Conservation (phyloP, 92 coral and sea anemone species). For the Phenganax stokvisi region DNA sequence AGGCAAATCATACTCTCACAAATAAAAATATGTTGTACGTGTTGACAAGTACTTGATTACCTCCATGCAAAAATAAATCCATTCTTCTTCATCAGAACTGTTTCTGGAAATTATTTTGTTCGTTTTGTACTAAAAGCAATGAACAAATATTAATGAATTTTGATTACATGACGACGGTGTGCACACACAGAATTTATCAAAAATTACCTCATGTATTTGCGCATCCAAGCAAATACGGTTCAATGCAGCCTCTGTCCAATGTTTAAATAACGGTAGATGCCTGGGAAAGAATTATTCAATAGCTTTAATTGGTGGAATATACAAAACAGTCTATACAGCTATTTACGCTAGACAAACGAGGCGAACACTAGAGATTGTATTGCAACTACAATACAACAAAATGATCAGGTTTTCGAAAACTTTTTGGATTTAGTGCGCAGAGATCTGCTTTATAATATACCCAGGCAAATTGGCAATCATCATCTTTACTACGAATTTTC, state of each 20-base stretch:
- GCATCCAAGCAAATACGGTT: constrained; percentile 86
- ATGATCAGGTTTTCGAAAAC: too few species aligned
- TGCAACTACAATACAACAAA: too few species aligned
- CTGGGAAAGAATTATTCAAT: constrained; percentile 33
- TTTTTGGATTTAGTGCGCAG: too few species aligned
- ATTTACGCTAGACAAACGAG: too few species aligned
- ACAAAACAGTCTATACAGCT: too few species aligned
- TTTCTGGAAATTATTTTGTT: constrained; percentile 77
- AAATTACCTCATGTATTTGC: constrained; percentile 76
- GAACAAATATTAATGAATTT: neutral
- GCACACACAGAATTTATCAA: neutral
- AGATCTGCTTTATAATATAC: too few species aligned
- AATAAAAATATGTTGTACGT: too few species aligned
- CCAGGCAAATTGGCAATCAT: too few species aligned
- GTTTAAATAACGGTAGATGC: constrained; percentile 60
- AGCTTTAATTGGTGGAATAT: too few species aligned
- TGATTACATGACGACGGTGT: neutral
- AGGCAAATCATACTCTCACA: neutral
- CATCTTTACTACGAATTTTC: too few species aligned
- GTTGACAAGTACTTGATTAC: constrained; percentile 31
- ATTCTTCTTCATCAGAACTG: constrained; percentile 68
- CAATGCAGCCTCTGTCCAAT: constrained; percentile 75
- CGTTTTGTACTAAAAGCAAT: constrained; percentile 62
- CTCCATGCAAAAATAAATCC: constrained; percentile 96
- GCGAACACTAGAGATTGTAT: too few species aligned